Evolutionary conservation across 2,797 vertebrate species (phyloP).

Genomic region (Characodon lateralis): DNA sequence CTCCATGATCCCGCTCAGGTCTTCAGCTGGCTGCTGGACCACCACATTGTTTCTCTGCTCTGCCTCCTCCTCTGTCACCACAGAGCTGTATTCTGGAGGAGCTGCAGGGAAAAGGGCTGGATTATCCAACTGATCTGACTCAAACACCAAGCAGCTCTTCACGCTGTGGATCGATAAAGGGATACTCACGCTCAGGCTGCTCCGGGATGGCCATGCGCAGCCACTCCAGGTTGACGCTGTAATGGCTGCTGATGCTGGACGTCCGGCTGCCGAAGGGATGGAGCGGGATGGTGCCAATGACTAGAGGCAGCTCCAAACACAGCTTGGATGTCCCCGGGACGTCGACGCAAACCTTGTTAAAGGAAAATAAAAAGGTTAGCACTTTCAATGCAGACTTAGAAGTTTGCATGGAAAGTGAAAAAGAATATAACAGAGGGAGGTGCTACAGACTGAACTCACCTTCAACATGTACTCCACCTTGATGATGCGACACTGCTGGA

Average conservation of each 20-base stretch:
- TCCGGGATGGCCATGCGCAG: conserved; percentile 85
- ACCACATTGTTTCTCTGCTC: conserved; percentile 62
- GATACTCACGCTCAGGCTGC: conserved; percentile 89
- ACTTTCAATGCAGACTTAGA: too few relatives aligned
- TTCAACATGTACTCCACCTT: conserved; percentile 92
- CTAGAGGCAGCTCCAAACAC: conserved; percentile 91
- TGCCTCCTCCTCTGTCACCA: conserved; percentile 83
- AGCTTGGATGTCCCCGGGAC: conserved; percentile 94
- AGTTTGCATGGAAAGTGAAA: neutral
- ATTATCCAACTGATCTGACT: conserved; percentile 39
- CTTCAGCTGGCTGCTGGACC: conserved; percentile 66
- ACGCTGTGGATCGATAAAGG: neutral
- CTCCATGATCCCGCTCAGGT: conserved; percentile 79
- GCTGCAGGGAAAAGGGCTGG: conserved; percentile 74
- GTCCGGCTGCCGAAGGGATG: conserved; percentile 92
- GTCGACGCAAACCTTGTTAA: conserved; percentile 90
- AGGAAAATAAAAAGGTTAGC: neutral
- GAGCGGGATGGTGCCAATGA: conserved; percentile 94
- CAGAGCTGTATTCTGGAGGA: conserved; percentile 90
- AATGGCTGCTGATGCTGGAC: conserved; percentile 92
- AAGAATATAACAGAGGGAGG: neutral
- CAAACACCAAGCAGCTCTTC: conserved; percentile 30
- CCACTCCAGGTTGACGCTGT: conserved; percentile 91
- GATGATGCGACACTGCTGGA: conserved; percentile 93
- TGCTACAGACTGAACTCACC: conserved; percentile 76